Conservation (phyloP, 2,888 invertebrate species). For the Eristalinus sepulchralis region DNA sequence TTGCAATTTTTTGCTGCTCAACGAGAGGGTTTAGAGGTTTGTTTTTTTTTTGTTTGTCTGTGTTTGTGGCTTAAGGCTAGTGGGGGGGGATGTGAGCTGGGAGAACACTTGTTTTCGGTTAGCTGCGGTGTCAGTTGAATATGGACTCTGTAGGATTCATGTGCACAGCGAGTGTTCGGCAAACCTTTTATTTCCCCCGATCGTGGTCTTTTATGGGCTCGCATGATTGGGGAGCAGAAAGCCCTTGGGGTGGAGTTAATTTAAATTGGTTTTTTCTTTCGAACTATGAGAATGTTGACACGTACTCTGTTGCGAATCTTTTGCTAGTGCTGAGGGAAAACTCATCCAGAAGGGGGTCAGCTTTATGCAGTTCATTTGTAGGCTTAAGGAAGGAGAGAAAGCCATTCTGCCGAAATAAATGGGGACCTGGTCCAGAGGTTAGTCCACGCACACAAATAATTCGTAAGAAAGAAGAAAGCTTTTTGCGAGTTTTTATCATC, state of each 20-base stretch:
- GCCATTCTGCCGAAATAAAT: too few species aligned
- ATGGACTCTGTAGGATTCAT: neutral
- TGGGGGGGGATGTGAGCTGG: neutral
- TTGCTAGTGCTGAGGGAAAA: too few species aligned
- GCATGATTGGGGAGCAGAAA: neutral
- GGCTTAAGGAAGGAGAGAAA: too few species aligned
- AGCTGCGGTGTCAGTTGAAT: neutral
- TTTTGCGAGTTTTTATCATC: too few species aligned
- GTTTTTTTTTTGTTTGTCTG: too few species aligned
- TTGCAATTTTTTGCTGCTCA: constrained; percentile 13
- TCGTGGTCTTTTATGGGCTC: neutral
- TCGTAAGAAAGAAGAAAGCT: too few species aligned
- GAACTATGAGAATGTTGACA: too few species aligned
- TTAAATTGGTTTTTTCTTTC: neutral
- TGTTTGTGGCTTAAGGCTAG: neutral
- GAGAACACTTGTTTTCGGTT: constrained; percentile 37
- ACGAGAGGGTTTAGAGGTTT: constrained; percentile 20
- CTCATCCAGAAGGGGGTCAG: too few species aligned
- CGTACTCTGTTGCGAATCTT: too few species aligned
- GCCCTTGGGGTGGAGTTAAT: neutral
- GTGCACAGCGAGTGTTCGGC: neutral
- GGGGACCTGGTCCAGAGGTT: too few species aligned
- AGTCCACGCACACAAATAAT: too few species aligned
- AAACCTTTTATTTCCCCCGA: neutral
- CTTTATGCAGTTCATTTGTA: too few species aligned